phyloP scores from a whole-genome alignment of 2,888 invertebrate species.

The Timema podura region DNA sequence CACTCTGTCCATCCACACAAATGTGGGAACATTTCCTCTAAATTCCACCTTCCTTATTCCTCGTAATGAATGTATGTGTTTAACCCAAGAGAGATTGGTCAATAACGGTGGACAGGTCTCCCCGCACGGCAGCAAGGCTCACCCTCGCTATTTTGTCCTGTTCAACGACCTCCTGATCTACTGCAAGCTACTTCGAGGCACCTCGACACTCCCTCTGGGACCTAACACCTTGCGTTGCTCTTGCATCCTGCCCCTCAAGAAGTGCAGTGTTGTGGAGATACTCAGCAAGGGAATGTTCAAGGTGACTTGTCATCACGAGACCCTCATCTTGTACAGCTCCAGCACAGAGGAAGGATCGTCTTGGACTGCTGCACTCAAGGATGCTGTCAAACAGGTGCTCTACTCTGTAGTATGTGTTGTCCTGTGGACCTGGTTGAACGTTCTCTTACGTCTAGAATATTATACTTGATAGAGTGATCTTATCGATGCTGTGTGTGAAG shows the following conservation, averaged over 20 bases:
- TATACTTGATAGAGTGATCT: no score
- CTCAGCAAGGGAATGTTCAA: conserved; percentile 59
- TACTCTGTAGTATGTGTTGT: no score
- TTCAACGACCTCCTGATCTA: conserved; percentile 71
- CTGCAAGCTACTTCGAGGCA: conserved; percentile 59
- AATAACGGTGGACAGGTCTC: conserved; percentile 36
- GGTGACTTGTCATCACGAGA: conserved; percentile 56
- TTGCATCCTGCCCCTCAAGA: conserved; percentile 64
- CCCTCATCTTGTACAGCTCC: conserved; percentile 54
- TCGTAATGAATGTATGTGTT: no score
- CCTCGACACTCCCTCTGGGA: conserved; percentile 52
- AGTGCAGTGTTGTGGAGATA: conserved; percentile 58
- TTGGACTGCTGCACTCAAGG: conserved; percentile 55
- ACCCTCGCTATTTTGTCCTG: conserved; percentile 63
- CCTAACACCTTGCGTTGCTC: conserved; percentile 60
- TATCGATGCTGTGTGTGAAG: no score
- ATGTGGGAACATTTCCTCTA: no score
- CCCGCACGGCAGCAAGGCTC: conserved; percentile 34
- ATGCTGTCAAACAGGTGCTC: conserved; percentile 54
- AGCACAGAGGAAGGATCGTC: conserved; percentile 50
- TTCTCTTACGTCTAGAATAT: no score
- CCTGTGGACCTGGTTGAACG: no score
- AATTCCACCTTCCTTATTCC: no score
- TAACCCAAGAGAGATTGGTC: no score
- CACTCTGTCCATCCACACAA: no score